phyloP scores from a whole-genome alignment of 1,140 invertebrate species.

The Batillaria attramentaria region DNA sequence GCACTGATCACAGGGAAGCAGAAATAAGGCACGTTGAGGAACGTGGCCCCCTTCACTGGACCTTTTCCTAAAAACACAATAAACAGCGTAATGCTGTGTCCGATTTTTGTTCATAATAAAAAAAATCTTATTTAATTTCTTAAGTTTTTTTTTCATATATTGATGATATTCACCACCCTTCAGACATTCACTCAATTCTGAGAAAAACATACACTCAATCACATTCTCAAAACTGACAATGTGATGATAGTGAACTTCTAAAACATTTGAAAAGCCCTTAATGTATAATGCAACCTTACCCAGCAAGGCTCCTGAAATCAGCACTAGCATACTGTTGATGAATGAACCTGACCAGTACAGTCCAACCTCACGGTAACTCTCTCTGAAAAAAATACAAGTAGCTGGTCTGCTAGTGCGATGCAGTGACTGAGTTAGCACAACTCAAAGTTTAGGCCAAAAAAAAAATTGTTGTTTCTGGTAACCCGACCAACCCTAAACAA shows the following conservation, averaged over 20 bases:
- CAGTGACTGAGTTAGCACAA: not conserved
- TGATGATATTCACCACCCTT: not conserved
- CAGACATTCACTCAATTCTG: not conserved
- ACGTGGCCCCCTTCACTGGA: slow-evolving; percentile 53
- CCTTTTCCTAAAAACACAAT: slow-evolving; percentile 47
- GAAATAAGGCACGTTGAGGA: slow-evolving; percentile 58
- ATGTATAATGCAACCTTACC: slow-evolving; percentile 47
- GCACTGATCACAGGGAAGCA: slow-evolving; percentile 50
- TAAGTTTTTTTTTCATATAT: not conserved
- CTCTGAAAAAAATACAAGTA: slow-evolving; percentile 44
- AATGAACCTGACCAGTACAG: slow-evolving; percentile 68
- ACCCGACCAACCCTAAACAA: too few species aligned
- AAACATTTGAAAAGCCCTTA: not conserved
- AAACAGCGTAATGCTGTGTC: not conserved
- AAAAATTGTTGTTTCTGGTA: too few species aligned
- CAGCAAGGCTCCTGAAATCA: slow-evolving; percentile 57
- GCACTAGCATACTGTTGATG: slow-evolving; percentile 62
- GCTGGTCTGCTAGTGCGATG: not conserved
- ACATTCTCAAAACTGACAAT: not conserved
- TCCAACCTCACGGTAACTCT: slow-evolving; percentile 57
- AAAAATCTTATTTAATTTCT: not conserved
- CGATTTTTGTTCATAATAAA: not conserved
- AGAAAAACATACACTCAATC: not conserved
- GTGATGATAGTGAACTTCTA: not conserved
- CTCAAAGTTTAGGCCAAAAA: too few species aligned